phyloP scores from a whole-genome alignment of 1,140 invertebrate species.

The Muscidifurax raptorellus region DNA sequence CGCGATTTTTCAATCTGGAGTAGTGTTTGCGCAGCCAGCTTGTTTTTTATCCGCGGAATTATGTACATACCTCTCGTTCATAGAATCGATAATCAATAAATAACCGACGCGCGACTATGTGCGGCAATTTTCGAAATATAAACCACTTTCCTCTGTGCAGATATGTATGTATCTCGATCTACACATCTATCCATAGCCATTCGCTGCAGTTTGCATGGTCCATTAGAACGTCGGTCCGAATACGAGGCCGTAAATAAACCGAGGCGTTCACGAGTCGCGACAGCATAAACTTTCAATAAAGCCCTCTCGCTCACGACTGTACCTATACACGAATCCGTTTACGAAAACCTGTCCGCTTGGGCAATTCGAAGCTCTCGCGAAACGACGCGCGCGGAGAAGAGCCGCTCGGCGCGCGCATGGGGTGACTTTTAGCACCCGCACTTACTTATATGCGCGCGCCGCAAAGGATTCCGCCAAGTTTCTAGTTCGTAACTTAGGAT shows the following conservation, averaged over 20 bases:
- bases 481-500: conserved; percentile 69
- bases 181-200: neutral
- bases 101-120: neutral
- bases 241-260: conserved; percentile 67
- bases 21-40: too few relatives aligned
- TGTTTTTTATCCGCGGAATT: too few relatives aligned
- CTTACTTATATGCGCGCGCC: conserved; percentile 60
- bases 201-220: conserved; percentile 37
- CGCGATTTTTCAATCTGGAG: neutral
- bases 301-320: conserved; percentile 21
- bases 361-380: conserved; percentile 39
- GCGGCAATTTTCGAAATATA: neutral
- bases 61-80: too few relatives aligned
- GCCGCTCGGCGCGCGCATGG: neutral
- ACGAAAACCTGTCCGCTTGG: conserved; percentile 63
- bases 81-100: neutral
- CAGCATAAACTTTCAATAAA: conserved; percentile 72
- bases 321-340: conserved; percentile 67
- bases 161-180: too few relatives aligned
- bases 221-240: conserved; percentile 56
- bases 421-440: conserved; percentile 60
- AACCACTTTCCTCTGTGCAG: neutral
- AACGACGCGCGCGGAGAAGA: conserved; percentile 21
- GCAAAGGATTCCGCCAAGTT: conserved; percentile 63
- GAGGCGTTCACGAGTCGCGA: conserved; percentile 61